Conservation (phyloP, 2,113 vertebrate genomes). For the Cochlearius cochlearius region DNA sequence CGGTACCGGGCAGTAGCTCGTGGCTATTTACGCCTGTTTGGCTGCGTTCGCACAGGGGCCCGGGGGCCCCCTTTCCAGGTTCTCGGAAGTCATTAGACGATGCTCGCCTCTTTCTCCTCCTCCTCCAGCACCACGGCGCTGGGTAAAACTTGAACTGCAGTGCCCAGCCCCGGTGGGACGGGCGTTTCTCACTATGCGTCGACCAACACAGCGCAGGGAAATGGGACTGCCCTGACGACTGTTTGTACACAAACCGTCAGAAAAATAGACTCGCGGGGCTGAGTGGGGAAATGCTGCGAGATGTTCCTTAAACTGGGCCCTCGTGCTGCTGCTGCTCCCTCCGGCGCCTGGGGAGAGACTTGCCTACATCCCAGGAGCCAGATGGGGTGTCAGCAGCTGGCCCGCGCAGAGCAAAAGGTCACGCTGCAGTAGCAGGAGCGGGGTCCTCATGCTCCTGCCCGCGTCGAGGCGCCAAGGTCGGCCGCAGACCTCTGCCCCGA, state of each 20-base stretch:
- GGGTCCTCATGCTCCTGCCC: neutral
- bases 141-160: neutral
- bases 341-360: neutral
- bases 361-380: no score
- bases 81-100: neutral
- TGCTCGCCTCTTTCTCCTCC: neutral
- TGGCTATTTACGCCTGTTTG: neutral
- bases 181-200: fast-evolving
- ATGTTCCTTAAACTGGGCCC: neutral
- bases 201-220: neutral
- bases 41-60: neutral
- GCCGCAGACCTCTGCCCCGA: neutral
- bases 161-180: neutral
- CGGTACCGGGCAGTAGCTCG: neutral
- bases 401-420: no score
- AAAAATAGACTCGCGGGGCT: neutral
- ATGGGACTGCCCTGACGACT: neutral
- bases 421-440: neutral
- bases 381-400: no score
- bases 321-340: neutral
- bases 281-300: neutral
- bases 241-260: neutral
- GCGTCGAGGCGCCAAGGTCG: neutral
- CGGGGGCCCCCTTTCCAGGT: neutral
- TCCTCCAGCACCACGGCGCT: neutral